phyloP scores from a whole-genome alignment of 1,140 invertebrate genomes.

The Proales similis region DNA sequence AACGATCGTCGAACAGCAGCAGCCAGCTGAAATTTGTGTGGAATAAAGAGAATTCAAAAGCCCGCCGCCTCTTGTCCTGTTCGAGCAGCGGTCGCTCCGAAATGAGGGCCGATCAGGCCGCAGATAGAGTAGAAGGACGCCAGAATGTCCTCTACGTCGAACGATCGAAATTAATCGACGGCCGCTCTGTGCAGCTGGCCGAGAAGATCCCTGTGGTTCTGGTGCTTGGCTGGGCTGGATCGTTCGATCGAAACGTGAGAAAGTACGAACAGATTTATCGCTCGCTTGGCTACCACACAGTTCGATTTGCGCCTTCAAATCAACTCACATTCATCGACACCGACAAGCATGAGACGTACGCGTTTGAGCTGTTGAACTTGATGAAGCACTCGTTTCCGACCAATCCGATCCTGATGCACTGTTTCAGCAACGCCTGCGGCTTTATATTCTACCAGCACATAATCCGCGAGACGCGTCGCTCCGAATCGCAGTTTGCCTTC shows the following conservation, averaged over 20 bases:
- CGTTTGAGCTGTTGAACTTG: slow-evolving; percentile 2
- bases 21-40: too few species aligned
- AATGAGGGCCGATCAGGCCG: too few species aligned
- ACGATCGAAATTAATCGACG: too few species aligned
- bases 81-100: too few species aligned
- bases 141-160: too few species aligned
- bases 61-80: too few species aligned
- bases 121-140: too few species aligned
- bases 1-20: too few species aligned
- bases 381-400: not conserved
- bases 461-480: slow-evolving; percentile 6
- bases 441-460: slow-evolving; percentile 30
- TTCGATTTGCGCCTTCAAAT: slow-evolving; percentile 29
- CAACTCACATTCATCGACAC: slow-evolving; percentile 11
- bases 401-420: slow-evolving; percentile 7
- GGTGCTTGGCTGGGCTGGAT: slow-evolving; percentile 11
- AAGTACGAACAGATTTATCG: slow-evolving; percentile 17
- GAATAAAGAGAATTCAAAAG: too few species aligned
- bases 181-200: not conserved
- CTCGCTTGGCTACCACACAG: slow-evolving; percentile 15
- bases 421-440: slow-evolving; percentile 21
- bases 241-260: slow-evolving; percentile 1
- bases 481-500: slow-evolving; percentile 1
- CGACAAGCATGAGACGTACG: slow-evolving; percentile 3
- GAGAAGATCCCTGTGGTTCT: slow-evolving; percentile 19